Evolutionary conservation across 2,888 invertebrate species (phyloP), one percentile per base, ranked within the genome.

Genomic region (Bursaphelenchus okinawaensis): DNA sequence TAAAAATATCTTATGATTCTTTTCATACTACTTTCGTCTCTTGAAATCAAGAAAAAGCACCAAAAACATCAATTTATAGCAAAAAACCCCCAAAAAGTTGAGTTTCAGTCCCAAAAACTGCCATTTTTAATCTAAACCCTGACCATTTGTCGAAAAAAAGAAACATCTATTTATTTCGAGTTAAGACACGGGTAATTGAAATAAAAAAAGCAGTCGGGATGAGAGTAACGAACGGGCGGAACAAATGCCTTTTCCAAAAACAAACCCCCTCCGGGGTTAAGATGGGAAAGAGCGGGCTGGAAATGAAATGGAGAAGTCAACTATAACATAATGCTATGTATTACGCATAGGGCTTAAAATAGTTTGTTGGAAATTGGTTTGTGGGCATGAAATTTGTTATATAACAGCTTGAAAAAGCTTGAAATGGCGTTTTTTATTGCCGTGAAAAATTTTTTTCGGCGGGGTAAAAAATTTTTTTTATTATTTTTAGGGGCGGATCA

Each of bases 141-240:
- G 73, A 60, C 23, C 74, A 73, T 0, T 50, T 77, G 57, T 77
- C 67, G 68, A 56, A 56, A 54, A 12, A 63, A 69, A 50, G 67
- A 40, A 40, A 40, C 12, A 16, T 40, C 40, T 40, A 40, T 40
- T 4, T 40, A 40, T 40, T 40, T 40, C 40, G 40, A n/a, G 40
- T n/a, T 16, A 12, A 4, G n/a, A 40, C 40, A 12, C 40, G 40
- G 40, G 40, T 40, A 40, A 40, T 40, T 40, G 40, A 40, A 40
- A 40, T 1, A n/a, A 6, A 40, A 40, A 40, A 40, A 40, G n/a
- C 16, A 40, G 40, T 16, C n/a, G n/a, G n/a, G n/a, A n/a, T n/a
- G n/a, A 40, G n/a, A 40, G 40, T 40, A 40, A 40, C 40, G 40
- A 40, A 40, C 16, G 40, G n/a, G n/a, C n/a, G 40, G 40, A 40